Evolutionary conservation across 2,888 invertebrate genomes (phyloP).

Genomic region (Hypselothyrea guttata): DNA sequence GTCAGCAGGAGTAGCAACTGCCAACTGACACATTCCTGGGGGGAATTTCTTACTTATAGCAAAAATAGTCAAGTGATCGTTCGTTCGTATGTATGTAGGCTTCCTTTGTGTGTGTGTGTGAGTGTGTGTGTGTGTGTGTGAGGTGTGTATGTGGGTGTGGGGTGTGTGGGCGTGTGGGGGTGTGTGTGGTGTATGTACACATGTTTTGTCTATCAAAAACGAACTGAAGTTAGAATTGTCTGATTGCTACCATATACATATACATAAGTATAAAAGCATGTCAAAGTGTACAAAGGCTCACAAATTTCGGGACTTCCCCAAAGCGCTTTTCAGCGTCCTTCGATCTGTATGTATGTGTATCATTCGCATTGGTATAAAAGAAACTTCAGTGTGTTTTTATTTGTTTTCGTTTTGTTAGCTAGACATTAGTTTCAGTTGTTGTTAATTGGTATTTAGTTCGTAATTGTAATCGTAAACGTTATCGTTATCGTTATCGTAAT

Average conservation of each 20-base stretch:
- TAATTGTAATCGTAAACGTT: slow-evolving; percentile 23
- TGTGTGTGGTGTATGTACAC: slow-evolving; percentile 54
- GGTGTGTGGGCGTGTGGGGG: slow-evolving; percentile 4
- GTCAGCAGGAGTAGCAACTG: slow-evolving; percentile 71
- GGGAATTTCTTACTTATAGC: slow-evolving; percentile 78
- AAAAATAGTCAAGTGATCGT: slow-evolving; percentile 78
- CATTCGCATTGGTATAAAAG: slow-evolving; percentile 43
- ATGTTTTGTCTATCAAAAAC: slow-evolving; percentile 35
- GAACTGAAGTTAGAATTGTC: slow-evolving; percentile 47
- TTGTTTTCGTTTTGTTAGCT: slow-evolving; percentile 26
- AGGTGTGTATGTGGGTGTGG: slow-evolving; percentile 12
- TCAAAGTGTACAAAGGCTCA: slow-evolving; percentile 60
- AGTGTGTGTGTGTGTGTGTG: slow-evolving; percentile 36
- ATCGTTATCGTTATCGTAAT: slow-evolving; percentile 38
- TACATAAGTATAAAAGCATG: slow-evolving; percentile 56
- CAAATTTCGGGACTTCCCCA: slow-evolving; percentile 36
- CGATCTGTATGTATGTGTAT: slow-evolving; percentile 19
- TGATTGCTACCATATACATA: slow-evolving; percentile 51
- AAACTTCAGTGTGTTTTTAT: slow-evolving; percentile 19
- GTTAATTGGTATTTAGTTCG: slow-evolving; percentile 20
- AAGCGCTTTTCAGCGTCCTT: slow-evolving; percentile 5
- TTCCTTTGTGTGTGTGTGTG: slow-evolving; percentile 52
- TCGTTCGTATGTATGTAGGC: slow-evolving; percentile 54
- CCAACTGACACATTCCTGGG: slow-evolving; percentile 74
- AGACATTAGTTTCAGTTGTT: slow-evolving; percentile 37